Conservation (phyloP, 2,888 invertebrate species). For the Gymnoscelis rufifasciata region DNA sequence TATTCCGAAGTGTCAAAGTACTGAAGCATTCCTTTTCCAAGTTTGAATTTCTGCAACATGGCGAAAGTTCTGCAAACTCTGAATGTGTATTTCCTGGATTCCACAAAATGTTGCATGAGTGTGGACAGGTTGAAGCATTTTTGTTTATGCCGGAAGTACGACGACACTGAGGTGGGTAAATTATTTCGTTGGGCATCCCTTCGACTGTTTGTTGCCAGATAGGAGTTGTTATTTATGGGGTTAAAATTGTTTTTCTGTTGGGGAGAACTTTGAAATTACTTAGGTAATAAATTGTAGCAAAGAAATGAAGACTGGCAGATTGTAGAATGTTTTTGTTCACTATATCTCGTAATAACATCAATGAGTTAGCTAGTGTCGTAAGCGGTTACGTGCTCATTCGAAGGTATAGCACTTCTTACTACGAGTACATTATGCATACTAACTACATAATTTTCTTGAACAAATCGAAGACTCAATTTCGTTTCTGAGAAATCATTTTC, state of each 20-base stretch:
- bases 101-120: constrained; percentile 59
- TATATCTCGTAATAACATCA: too few relatives aligned
- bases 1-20: not conserved
- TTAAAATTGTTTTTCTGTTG: constrained; percentile 21
- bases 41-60: constrained; percentile 38
- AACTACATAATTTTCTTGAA: not conserved
- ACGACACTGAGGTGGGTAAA: constrained; percentile 56
- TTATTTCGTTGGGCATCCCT: constrained; percentile 15
- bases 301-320: not conserved
- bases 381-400: too few relatives aligned
- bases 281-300: not conserved
- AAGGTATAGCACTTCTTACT: too few relatives aligned
- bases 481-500: not conserved
- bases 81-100: constrained; percentile 63
- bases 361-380: too few relatives aligned
- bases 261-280: constrained; percentile 15
- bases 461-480: not conserved
- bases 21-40: not conserved
- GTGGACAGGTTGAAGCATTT: constrained; percentile 67
- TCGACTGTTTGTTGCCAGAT: constrained; percentile 18
- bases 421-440: too few relatives aligned
- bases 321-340: too few relatives aligned
- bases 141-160: constrained; percentile 63
- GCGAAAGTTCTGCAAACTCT: constrained; percentile 59
- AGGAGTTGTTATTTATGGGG: constrained; percentile 23